Percentiles rank a stretch among this genome's conserved stretches.
Evolutionary conservation across 1,140 invertebrate genomes (phyloP).

Genomic region (Drosophila rufa): DNA sequence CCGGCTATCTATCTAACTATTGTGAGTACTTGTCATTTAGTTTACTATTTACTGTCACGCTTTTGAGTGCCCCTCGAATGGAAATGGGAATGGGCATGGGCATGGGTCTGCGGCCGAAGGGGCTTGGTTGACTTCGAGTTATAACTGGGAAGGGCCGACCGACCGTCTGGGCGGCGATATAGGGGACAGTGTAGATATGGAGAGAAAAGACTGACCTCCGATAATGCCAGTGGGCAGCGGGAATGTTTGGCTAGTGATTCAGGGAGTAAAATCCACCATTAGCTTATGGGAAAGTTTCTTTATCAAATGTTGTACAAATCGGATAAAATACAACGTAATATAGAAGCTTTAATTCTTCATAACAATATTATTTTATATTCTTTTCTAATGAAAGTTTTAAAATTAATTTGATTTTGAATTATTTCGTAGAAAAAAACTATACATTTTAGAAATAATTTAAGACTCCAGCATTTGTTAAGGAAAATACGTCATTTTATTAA

Average conservation of each 20-base stretch:
- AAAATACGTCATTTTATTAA: no score
- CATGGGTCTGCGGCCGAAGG: conserved; percentile 38
- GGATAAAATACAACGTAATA: no score
- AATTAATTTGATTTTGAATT: no score
- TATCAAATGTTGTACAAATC: background rate
- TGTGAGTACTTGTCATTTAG: conserved; percentile 81
- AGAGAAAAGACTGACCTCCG: conserved; percentile 18
- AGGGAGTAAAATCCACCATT: background rate
- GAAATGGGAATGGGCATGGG: conserved; percentile 22
- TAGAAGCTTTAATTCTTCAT: no score
- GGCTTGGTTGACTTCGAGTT: conserved; percentile 45
- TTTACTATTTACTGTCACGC: conserved; percentile 82
- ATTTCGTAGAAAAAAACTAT: no score
- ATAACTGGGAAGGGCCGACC: conserved; percentile 49
- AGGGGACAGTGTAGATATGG: background rate
- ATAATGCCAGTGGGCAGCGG: conserved; percentile 8
- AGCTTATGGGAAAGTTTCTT: background rate
- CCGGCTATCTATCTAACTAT: conserved; percentile 72
- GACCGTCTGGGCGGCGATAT: conserved; percentile 4
- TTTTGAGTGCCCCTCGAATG: conserved; percentile 72
- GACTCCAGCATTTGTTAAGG: no score
- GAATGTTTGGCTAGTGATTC: conserved; percentile 9
- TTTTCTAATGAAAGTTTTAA: no score
- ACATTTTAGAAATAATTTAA: background rate
- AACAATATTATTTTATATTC: no score